Conservation (phyloP, 2,888 invertebrate genomes). For the Loripinus fragilis region DNA sequence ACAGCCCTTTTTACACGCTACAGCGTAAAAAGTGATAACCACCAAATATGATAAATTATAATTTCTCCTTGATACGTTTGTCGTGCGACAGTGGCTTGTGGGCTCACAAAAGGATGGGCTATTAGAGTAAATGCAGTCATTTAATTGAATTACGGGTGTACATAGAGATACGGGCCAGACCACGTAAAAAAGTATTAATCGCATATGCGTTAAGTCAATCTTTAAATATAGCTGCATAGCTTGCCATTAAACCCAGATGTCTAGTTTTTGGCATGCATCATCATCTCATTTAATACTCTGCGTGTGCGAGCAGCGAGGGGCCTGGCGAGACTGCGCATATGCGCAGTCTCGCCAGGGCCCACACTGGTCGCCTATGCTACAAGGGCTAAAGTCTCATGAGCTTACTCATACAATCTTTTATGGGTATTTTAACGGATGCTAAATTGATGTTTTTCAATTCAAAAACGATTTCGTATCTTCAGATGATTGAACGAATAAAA, state of each 20-base stretch:
- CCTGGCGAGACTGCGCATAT: too few species aligned
- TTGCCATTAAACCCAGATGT: too few species aligned
- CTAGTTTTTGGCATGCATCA: too few species aligned
- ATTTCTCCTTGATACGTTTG: constrained; percentile 7
- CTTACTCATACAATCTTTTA: not conserved
- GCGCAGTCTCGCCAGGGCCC: too few species aligned
- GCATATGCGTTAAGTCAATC: too few species aligned
- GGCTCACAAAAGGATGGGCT: constrained; percentile 3
- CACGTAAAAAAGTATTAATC: too few species aligned
- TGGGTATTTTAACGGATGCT: not conserved
- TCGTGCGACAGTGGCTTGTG: constrained; percentile 10
- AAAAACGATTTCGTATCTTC: not conserved
- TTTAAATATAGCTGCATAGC: too few species aligned
- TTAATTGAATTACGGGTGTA: constrained; percentile 7
- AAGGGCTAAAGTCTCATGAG: too few species aligned
- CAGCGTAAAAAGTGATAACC: not conserved
- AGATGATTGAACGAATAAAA: not conserved
- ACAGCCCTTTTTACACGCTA: too few species aligned
- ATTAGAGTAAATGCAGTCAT: constrained; percentile 2
- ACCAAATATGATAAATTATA: constrained; percentile 3
- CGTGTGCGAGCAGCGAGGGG: too few species aligned
- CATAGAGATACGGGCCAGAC: not conserved
- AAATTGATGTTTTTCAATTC: constrained; percentile 6
- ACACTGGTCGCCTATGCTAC: too few species aligned
- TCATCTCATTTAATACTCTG: too few species aligned